A percentile compares a stretch with the other conserved stretches of the same genome.
Conservation (phyloP, 2,797 vertebrate species). For the Pipistrellus nathusii region DNA sequence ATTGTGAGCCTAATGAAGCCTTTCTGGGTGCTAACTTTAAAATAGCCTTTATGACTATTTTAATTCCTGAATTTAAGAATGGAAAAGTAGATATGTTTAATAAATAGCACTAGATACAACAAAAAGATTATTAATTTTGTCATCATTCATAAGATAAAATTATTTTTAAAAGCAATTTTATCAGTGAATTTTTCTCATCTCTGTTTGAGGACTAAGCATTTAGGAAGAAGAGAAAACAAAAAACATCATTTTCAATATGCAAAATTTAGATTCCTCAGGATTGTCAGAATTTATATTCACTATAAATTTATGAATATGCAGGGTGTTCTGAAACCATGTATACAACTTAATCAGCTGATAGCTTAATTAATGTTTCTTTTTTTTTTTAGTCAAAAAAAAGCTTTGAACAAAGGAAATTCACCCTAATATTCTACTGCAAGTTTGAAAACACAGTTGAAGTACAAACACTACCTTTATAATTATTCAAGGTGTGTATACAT, state of each 20-base stretch:
- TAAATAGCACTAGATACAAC: neutral
- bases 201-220: slow-evolving; percentile 45
- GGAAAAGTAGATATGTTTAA: neutral
- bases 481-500: too few relatives aligned
- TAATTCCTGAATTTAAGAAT: slow-evolving; percentile 7
- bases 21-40: neutral
- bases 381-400: too few relatives aligned
- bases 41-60: neutral
- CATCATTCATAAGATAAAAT: neutral
- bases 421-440: too few relatives aligned
- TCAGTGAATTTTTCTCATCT: slow-evolving; percentile 53
- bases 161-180: neutral
- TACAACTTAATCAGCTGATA: too few relatives aligned
- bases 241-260: slow-evolving; percentile 52
- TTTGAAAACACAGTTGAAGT: too few relatives aligned
- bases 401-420: too few relatives aligned
- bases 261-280: slow-evolving; percentile 67
- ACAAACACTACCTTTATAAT: too few relatives aligned
- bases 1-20: slow-evolving; percentile 24
- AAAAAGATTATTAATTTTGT: neutral
- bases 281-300: slow-evolving; percentile 74
- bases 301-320: slow-evolving; percentile 69
- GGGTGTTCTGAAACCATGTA: too few relatives aligned
- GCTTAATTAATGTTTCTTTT: too few relatives aligned
- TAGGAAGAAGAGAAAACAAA: slow-evolving; percentile 67